Conservation (phyloP, 2,113 vertebrate genomes). For the Chamaea fasciata region DNA sequence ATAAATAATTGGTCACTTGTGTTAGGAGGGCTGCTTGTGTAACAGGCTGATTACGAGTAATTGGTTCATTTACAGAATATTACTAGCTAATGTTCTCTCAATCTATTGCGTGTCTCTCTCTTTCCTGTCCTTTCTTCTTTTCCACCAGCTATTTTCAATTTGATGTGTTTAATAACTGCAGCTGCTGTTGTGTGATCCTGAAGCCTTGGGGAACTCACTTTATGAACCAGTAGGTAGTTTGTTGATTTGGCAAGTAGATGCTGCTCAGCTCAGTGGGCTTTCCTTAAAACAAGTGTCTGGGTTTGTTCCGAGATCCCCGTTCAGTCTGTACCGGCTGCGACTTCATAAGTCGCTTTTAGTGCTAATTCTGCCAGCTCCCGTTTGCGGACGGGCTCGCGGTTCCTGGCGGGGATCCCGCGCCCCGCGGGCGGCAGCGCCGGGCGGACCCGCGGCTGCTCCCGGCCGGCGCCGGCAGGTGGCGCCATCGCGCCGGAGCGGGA, state of each 20-base stretch:
- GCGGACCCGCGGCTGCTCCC: not conserved
- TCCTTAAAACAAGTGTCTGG: not conserved
- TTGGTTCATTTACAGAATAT: not conserved
- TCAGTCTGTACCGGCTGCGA: not conserved
- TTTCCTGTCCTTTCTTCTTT: not conserved
- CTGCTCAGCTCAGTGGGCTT: not conserved
- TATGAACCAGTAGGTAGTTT: not conserved
- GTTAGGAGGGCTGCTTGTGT: not conserved
- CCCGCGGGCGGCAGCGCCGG: not conserved
- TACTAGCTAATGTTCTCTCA: not conserved
- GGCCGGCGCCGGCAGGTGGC: conserved; percentile 42
- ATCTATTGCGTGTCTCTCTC: not conserved
- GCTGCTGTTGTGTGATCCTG: not conserved
- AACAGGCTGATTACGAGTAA: not conserved
- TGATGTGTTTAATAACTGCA: not conserved
- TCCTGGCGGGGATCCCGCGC: not conserved
- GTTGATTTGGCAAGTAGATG: not conserved
- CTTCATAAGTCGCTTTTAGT: accelerated
- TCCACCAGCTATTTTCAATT: not conserved
- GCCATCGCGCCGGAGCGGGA: not conserved
- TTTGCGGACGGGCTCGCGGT: accelerated
- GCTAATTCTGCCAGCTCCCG: accelerated
- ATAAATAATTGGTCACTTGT: not conserved
- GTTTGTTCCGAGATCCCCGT: not conserved
- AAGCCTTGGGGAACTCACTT: not conserved